A percentile compares a stretch with the other conserved stretches of the same genome.
Evolutionary conservation across 2,888 invertebrate genomes (phyloP).

Genomic region (Allophyes oxyacanthae): DNA sequence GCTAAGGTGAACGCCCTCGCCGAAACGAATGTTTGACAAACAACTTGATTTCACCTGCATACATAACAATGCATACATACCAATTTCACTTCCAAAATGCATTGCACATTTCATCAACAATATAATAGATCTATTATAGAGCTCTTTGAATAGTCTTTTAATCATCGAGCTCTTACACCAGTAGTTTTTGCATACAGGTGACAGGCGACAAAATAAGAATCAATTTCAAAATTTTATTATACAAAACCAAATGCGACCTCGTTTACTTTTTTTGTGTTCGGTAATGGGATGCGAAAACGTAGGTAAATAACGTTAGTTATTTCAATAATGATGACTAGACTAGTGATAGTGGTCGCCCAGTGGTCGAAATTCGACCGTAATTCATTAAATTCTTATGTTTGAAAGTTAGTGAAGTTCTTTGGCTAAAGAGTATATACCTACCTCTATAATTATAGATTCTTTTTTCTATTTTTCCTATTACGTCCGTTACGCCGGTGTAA

Average conservation of each 20-base stretch:
- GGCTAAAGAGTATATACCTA: too few species aligned
- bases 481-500: too few species aligned
- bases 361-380: too few species aligned
- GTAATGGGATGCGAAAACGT: background rate
- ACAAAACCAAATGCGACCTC: conserved; percentile 17
- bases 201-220: conserved; percentile 11
- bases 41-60: conserved; percentile 41
- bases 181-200: conserved; percentile 24
- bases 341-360: too few species aligned
- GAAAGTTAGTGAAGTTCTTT: too few species aligned
- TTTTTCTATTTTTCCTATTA: too few species aligned
- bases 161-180: conserved; percentile 14
- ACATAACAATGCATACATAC: conserved; percentile 44
- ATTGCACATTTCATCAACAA: conserved; percentile 39
- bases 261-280: conserved; percentile 4
- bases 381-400: too few species aligned
- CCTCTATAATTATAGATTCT: too few species aligned
- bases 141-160: conserved; percentile 29
- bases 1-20: conserved; percentile 20
- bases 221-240: conserved; percentile 25
- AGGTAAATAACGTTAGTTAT: too few species aligned
- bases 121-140: conserved; percentile 40
- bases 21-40: conserved; percentile 28
- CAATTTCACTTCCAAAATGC: conserved; percentile 40
- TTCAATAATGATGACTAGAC: too few species aligned